Evolutionary conservation across 2,797 vertebrate genomes (phyloP), one percentile per base, ranked within the genome.

Genomic region (Potorous gilbertii): DNA sequence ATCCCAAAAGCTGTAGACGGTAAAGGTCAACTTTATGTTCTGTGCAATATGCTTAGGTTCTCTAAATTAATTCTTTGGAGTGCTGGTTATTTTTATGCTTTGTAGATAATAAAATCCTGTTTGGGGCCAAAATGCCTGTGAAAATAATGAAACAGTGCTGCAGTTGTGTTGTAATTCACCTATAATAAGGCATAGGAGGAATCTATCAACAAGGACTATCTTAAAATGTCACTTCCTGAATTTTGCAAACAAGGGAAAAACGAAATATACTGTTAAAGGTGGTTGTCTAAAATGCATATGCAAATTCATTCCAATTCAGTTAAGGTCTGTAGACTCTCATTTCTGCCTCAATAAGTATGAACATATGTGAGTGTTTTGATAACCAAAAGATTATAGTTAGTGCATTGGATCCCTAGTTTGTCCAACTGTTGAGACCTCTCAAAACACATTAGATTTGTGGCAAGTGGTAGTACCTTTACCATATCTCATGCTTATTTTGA

Each of bases 11-110:
- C 98, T 94, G 59, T 93, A 98, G 98, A 98, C 98, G 96, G 98
- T 98, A 99, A 99, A 99, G 99, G 98, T 99, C 99, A 99, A 98
- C 98, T 99, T 99, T 99, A 99, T 99, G 98, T 99, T 98, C 98
- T 99, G 98, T 98, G 98, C 98, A 99, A 98, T 99, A 98, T 98
- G 98, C 99, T 99, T 98, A 98, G 98, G 97, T 98, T 98, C 98
- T 98, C 98, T 98, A 98, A 99, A 98, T 98, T 98, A 98, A 98
- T 98, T 99, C 98, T 98, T 98, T 96, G 97, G 98, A 98, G 97
- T 97, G 94, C 96, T 95, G 92, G 96, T 92, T 98, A 96, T 98
- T 98, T 98, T 98, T 98, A 98, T 98, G 98, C 97, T 97, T 98
- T 98, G 98, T 96, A 98, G 98, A 97, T 98, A 98, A 98, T 98